Percentiles rank a stretch among this genome's conserved stretches.
phyloP scores from a whole-genome alignment of 2,888 invertebrate genomes.

The Aromia moschata region DNA sequence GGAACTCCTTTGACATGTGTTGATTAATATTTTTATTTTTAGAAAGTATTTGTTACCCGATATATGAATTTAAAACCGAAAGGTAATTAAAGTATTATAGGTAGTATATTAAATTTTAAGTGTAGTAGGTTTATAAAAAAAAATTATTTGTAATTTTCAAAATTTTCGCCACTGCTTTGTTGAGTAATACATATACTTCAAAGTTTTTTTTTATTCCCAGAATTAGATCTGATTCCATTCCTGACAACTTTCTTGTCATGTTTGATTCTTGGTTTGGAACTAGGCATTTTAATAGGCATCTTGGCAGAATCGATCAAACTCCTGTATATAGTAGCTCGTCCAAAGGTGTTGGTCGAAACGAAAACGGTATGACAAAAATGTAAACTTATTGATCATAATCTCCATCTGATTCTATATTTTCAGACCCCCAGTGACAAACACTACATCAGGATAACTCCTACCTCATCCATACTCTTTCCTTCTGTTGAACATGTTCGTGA shows the following conservation, averaged over 20 bases:
- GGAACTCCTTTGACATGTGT: too few relatives aligned
- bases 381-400: too few relatives aligned
- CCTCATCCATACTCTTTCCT: conserved; percentile 67
- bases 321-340: conserved; percentile 72
- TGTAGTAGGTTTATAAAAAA: too few relatives aligned
- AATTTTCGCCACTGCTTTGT: too few relatives aligned
- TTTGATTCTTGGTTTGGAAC: conserved; percentile 74
- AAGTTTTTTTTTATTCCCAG: conserved; percentile 65
- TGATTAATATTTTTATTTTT: too few relatives aligned
- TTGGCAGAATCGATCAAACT: conserved; percentile 70
- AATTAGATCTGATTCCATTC: conserved; percentile 74
- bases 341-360: conserved; percentile 69
- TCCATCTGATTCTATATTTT: too few relatives aligned
- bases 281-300: conserved; percentile 74
- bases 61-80: too few relatives aligned
- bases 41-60: too few relatives aligned
- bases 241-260: conserved; percentile 74
- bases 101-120: too few relatives aligned
- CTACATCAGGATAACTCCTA: conserved; percentile 59
- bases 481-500: conserved; percentile 68
- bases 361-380: conserved; percentile 63
- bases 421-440: conserved; percentile 13
- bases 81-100: too few relatives aligned
- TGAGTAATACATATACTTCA: too few relatives aligned
- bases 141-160: too few relatives aligned